Evolutionary conservation across 1,140 invertebrate species (phyloP).

Genomic region (Magallana ariakensis): DNA sequence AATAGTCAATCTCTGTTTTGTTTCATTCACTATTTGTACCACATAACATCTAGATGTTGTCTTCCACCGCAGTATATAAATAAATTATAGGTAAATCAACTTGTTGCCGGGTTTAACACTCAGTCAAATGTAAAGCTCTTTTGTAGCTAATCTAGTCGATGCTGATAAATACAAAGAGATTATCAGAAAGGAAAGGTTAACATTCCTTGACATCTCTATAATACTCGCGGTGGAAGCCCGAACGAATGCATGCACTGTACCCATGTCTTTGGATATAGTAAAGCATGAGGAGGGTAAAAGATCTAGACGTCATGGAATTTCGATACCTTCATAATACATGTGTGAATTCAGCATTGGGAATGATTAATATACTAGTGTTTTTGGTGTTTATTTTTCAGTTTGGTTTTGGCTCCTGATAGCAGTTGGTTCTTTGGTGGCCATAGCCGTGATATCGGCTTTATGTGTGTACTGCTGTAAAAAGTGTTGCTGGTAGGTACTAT

Average conservation of each 20-base stretch:
- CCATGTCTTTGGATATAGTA: not conserved
- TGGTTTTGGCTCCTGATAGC: conserved; percentile 52
- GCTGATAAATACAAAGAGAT: not conserved
- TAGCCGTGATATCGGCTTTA: not conserved
- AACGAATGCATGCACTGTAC: not conserved
- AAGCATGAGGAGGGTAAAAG: not conserved
- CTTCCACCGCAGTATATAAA: too few relatives aligned
- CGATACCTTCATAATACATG: too few relatives aligned
- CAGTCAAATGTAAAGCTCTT: not conserved
- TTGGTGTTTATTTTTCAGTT: conserved; percentile 25
- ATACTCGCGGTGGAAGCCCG: not conserved
- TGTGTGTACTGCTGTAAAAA: conserved; percentile 46
- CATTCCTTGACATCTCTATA: not conserved
- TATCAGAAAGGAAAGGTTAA: not conserved
- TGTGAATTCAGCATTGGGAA: not conserved
- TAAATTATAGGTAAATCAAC: too few relatives aligned
- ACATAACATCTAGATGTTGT: too few relatives aligned
- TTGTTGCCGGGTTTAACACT: too few relatives aligned
- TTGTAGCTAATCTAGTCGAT: not conserved
- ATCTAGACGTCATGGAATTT: too few relatives aligned
- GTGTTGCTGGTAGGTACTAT: conserved; percentile 18
- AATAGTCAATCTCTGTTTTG: too few relatives aligned
- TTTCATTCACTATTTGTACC: too few relatives aligned
- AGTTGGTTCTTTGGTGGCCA: conserved; percentile 36
- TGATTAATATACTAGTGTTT: not conserved